Evolutionary conservation across 2,888 invertebrate species (phyloP).

Genomic region (Junonia oenone): DNA sequence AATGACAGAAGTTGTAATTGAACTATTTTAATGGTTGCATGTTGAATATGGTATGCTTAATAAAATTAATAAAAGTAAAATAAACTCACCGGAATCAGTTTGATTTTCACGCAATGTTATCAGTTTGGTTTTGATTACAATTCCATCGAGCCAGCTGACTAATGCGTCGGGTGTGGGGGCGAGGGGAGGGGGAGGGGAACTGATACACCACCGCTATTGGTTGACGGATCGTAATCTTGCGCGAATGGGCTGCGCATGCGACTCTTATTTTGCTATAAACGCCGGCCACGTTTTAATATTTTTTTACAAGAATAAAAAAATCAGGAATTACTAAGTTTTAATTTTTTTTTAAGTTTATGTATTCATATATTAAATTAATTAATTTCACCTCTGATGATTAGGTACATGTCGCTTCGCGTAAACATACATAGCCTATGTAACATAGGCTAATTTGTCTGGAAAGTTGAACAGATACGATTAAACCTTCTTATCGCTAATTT

Average conservation of each 20-base stretch:
- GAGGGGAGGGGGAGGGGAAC: constrained; percentile 25
- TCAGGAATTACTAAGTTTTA: not conserved
- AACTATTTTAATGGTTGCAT: not conserved
- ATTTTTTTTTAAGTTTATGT: not conserved
- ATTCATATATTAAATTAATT: too few species aligned
- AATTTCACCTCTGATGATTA: too few species aligned
- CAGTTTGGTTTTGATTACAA: constrained; percentile 50
- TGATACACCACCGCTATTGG: constrained; percentile 39
- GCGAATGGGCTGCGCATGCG: constrained; percentile 51
- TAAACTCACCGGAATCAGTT: constrained; percentile 33
- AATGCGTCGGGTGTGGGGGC: constrained; percentile 28
- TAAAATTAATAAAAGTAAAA: not conserved
- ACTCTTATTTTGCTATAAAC: constrained; percentile 28
- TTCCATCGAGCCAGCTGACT: constrained; percentile 48
- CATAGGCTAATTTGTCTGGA: too few species aligned
- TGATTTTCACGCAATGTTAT: constrained; percentile 41
- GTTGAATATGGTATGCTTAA: not conserved
- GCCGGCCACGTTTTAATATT: constrained; percentile 15
- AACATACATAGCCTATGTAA: too few species aligned
- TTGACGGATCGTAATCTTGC: constrained; percentile 41
- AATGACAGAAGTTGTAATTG: not conserved
- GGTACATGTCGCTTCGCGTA: too few species aligned
- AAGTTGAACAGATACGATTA: too few species aligned
- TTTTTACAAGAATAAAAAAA: not conserved
- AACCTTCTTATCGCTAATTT: too few species aligned